These are phyloP conservation scores for Physeter macrocephalus DNA, from an alignment of 2,113 vertebrate genomes.

Conservation along the genomic window DNA sequence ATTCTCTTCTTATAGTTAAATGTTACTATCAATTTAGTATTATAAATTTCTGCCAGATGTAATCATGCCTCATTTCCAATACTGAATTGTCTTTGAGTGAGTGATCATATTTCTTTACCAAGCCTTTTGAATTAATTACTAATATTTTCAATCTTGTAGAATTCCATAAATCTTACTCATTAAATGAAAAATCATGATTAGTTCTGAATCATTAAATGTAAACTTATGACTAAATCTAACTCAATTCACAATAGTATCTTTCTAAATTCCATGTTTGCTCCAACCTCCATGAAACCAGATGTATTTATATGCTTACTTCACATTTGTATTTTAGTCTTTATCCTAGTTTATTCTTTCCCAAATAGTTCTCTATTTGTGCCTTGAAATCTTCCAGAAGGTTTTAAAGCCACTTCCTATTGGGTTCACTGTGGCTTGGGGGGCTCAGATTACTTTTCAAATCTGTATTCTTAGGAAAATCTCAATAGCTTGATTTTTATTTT, in stretches of 20 bases:
- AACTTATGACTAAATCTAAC: slow-evolving; percentile 8
- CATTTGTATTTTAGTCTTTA: background rate
- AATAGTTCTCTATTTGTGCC: background rate
- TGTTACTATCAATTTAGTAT: slow-evolving; percentile 12
- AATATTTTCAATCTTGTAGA: slow-evolving; percentile 14
- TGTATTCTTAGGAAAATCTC: background rate
- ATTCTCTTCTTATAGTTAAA: slow-evolving; percentile 28
- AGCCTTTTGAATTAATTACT: slow-evolving; percentile 29
- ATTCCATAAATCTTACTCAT: slow-evolving; percentile 22
- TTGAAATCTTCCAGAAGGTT: background rate
- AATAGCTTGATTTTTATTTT: background rate
- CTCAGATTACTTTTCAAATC: background rate
- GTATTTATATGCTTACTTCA: background rate
- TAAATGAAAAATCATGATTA: slow-evolving; percentile 28
- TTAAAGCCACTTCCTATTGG: background rate
- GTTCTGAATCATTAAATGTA: slow-evolving; percentile 30
- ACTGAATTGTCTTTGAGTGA: slow-evolving; percentile 39
- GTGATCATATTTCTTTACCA: slow-evolving; percentile 1
- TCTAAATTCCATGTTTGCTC: background rate
- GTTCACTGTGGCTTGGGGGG: background rate
- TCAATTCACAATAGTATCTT: background rate
- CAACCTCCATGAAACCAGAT: background rate
- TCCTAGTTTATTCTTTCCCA: background rate
- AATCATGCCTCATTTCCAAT: slow-evolving; percentile 40
- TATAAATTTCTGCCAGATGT: slow-evolving; percentile 10